phyloP scores from a whole-genome alignment of 2,888 invertebrate species.

The Rhamphomyia laevipes region DNA sequence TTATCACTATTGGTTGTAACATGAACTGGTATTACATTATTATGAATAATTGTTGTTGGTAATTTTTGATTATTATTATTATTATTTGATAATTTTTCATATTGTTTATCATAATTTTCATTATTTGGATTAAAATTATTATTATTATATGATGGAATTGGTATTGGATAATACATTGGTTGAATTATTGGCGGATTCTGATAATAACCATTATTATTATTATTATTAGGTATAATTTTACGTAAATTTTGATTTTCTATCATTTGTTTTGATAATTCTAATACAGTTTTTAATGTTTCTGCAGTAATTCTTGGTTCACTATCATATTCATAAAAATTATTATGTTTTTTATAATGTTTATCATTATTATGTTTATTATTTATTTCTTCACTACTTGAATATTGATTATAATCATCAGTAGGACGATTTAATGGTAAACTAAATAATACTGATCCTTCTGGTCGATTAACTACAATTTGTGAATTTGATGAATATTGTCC shows the following conservation, averaged over 20 bases:
- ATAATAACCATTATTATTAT: conserved; percentile 21
- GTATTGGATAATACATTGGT: conserved; percentile 26
- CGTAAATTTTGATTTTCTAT: conserved; percentile 33
- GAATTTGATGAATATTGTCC: conserved; percentile 24
- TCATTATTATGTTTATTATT: not conserved
- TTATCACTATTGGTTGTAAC: conserved; percentile 13
- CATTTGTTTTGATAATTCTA: conserved; percentile 37
- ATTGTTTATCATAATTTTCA: conserved; percentile 14
- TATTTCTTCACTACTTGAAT: not conserved
- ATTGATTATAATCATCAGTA: not conserved
- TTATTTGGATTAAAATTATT: not conserved
- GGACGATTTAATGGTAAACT: conserved; percentile 21
- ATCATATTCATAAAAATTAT: conserved; percentile 18
- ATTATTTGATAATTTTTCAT: conserved; percentile 13
- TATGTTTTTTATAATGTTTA: conserved; percentile 16
- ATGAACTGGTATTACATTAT: conserved; percentile 32
- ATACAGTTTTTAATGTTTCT: conserved; percentile 34
- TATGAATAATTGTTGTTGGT: conserved; percentile 32
- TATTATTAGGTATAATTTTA: conserved; percentile 25
- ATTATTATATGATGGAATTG: conserved; percentile 14
- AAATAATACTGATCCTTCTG: conserved; percentile 35
- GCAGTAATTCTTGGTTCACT: conserved; percentile 32
- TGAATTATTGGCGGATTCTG: conserved; percentile 29
- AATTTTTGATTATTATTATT: conserved; percentile 18
- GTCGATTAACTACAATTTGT: conserved; percentile 36